Conservation (phyloP, 2,113 vertebrate genomes). For the Nerophis ophidion region DNA sequence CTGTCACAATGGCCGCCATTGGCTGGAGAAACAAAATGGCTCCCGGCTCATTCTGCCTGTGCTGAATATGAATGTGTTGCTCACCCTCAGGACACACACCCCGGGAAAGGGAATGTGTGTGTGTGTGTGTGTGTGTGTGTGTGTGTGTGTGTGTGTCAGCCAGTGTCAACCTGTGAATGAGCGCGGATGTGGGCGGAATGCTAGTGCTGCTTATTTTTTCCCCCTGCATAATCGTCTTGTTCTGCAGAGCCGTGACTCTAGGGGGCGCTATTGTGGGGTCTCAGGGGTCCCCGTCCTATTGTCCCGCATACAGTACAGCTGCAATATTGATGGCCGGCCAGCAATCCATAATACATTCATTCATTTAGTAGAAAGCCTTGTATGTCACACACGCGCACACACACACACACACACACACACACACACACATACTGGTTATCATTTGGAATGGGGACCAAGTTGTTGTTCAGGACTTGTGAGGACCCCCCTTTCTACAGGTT, state of each 20-base stretch:
- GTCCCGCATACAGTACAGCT: constrained; percentile 24
- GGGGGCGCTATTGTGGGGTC: constrained; percentile 3
- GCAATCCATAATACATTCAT: constrained; percentile 65
- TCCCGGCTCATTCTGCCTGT: constrained; percentile 34
- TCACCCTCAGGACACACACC: constrained; percentile 41
- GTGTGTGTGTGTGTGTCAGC: constrained; percentile 16
- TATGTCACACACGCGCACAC: constrained; percentile 21
- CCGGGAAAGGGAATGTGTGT: constrained; percentile 11
- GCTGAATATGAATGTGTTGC: constrained; percentile 51
- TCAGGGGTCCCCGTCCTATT: constrained; percentile 8
- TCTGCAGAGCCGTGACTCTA: constrained; percentile 23
- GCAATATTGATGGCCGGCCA: constrained; percentile 49
- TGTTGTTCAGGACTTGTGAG: no score
- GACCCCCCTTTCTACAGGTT: no score
- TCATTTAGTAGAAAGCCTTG: constrained; percentile 67
- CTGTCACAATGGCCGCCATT: constrained; percentile 45
- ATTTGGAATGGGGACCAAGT: no score
- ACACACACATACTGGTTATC: no score
- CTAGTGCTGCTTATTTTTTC: constrained; percentile 13
- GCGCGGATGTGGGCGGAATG: constrained; percentile 16
- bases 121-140: background rate
- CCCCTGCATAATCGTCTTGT: background rate
- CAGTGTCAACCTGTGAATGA: constrained; percentile 14
- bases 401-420: constrained; percentile 1
- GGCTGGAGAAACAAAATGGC: constrained; percentile 54